Evolutionary conservation across 2,888 invertebrate genomes (phyloP).

Genomic region (Saturnia pavonia): DNA sequence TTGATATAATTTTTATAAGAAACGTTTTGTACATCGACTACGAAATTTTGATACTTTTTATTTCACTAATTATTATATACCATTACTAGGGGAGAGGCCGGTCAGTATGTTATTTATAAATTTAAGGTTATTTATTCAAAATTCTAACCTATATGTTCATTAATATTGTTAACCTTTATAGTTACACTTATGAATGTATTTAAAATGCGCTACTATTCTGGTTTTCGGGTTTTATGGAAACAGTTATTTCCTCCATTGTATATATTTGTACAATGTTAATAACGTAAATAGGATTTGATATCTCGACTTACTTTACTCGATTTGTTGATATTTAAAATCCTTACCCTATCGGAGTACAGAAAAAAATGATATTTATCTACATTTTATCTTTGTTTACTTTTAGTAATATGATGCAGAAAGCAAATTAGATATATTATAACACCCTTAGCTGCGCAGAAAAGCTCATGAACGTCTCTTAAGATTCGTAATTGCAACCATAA

Average conservation of each 20-base stretch:
- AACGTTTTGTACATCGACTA: constrained; percentile 15
- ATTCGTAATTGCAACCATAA: background rate
- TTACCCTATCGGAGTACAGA: no score
- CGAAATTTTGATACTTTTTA: constrained; percentile 10
- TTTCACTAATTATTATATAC: background rate
- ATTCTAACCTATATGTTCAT: no score
- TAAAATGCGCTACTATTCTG: background rate
- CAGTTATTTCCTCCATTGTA: no score
- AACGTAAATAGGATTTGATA: background rate
- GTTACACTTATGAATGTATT: no score
- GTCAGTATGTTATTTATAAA: no score
- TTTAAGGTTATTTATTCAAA: no score
- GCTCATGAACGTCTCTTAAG: background rate
- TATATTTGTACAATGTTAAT: no score
- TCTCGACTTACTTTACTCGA: background rate
- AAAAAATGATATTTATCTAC: background rate
- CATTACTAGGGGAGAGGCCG: background rate
- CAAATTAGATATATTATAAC: no score
- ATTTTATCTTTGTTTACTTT: background rate
- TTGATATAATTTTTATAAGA: constrained; percentile 64
- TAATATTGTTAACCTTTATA: no score
- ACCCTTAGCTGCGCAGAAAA: background rate
- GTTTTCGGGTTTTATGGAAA: background rate
- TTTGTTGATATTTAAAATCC: background rate
- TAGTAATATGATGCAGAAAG: no score